Conservation (phyloP, 2,888 invertebrate species). For the Eumacrocentrus americanus region DNA sequence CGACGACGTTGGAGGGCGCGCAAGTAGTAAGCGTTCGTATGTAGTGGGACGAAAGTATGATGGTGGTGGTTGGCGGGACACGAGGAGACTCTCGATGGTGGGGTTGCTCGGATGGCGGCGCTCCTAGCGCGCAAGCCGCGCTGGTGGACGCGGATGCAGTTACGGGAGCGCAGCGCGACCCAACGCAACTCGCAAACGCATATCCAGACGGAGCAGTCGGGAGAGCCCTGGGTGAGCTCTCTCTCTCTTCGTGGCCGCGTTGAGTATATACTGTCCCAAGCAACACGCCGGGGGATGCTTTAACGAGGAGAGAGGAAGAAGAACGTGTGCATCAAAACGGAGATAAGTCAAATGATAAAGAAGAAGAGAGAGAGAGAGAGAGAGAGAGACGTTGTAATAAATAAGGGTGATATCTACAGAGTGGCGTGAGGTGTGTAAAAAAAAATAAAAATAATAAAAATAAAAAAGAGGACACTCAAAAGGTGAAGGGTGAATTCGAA, state of each 20-base stretch:
- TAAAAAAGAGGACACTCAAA: background rate
- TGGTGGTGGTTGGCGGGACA: conserved; percentile 33
- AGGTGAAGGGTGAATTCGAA: conserved; percentile 33
- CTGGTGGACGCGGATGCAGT: conserved; percentile 60
- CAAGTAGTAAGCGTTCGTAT: too few species aligned
- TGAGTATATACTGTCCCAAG: conserved; percentile 11
- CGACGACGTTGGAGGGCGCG: conserved; percentile 27
- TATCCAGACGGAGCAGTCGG: conserved; percentile 45
- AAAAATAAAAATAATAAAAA: background rate
- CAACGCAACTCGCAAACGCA: conserved; percentile 56
- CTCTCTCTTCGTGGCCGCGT: conserved; percentile 30
- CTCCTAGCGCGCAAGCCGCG: conserved; percentile 59
- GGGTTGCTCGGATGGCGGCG: conserved; percentile 55
- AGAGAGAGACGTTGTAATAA: conserved; percentile 17
- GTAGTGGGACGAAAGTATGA: conserved; percentile 33
- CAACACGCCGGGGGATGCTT: background rate
- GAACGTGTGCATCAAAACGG: conserved; percentile 11
- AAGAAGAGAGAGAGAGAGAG: conserved; percentile 22
- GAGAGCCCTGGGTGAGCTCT: conserved; percentile 33
- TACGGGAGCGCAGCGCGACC: conserved; percentile 62
- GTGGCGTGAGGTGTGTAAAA: conserved; percentile 29
- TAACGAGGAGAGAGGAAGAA: conserved; percentile 7
- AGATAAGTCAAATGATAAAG: conserved; percentile 23
- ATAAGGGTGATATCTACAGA: conserved; percentile 4
- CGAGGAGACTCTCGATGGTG: conserved; percentile 27